Evolutionary conservation across 2,797 vertebrate genomes (phyloP).

Genomic region (Brotula barbata): DNA sequence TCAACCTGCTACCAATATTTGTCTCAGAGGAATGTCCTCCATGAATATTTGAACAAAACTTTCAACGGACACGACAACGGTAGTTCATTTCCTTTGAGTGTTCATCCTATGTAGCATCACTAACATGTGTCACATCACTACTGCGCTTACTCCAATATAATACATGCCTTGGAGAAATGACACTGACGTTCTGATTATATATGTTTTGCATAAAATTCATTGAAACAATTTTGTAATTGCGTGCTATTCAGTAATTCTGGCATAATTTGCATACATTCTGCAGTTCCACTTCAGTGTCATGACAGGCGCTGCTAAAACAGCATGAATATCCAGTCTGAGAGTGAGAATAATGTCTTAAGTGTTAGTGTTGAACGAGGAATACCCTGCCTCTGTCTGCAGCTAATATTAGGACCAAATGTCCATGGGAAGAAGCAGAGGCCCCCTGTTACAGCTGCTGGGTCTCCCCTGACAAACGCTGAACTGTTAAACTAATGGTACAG

Average conservation of each 20-base stretch:
- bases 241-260: too few relatives aligned
- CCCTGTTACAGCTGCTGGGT: conserved; percentile 41
- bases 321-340: conserved; percentile 22
- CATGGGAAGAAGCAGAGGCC: conserved; percentile 43
- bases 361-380: conserved; percentile 45
- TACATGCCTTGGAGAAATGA: too few relatives aligned
- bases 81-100: neutral
- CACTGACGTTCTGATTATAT: too few relatives aligned
- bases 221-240: too few relatives aligned
- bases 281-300: neutral
- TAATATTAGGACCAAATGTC: conserved; percentile 55
- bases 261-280: too few relatives aligned
- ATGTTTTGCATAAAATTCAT: too few relatives aligned
- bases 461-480: conserved; percentile 53
- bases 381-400: conserved; percentile 42
- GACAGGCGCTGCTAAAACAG: neutral
- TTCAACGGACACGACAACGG: neutral
- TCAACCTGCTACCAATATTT: conserved; percentile 27
- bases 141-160: too few relatives aligned
- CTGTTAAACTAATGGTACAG: conserved; percentile 42
- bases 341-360: conserved; percentile 49
- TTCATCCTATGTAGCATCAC: neutral
- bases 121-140: too few relatives aligned
- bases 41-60: conserved; percentile 25
- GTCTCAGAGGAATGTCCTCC: conserved; percentile 17